Base-by-base conservation (phyloP, 2,888 invertebrate species). In the Phymatocera aterrima region DNA sequence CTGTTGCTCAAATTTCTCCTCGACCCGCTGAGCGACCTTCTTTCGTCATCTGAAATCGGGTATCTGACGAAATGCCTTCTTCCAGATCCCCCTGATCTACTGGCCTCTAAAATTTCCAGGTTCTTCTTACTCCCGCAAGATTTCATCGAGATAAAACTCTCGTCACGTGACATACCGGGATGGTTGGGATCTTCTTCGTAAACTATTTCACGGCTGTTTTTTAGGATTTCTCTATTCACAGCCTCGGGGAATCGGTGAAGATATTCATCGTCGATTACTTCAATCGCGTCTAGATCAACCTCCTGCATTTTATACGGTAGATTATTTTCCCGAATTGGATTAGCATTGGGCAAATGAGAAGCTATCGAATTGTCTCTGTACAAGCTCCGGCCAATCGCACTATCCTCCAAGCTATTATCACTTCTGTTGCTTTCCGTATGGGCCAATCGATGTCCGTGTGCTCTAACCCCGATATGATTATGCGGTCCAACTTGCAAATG, bases 171-270 rank as follows among this genome's bases (percentile, higher is more conserved):
- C 0, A 70, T 34, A 2, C 84, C 83, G 3, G 61, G 46, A 12
- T 83, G 83, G 2, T 81, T 48, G 40, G 77, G 51, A 75, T 84
- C 83, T 28, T 86, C 85, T 8, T 86, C 87, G 82, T 82, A 87
- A 8, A 87, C 80, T 43, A 88, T 87, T 70, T 88, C 87, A 0
- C 85, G 83, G 18, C 88, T 87, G 79, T 87, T 88, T 70, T 85
- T 86, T 18, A 88, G 40, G 28, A 88, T 87, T 37, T 88, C 87
- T 0, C 81, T 83, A 64, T 87, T 88, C 31, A 87, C 86, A 0
- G 87, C 83, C 40, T 88, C 88, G 3, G 88, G 87, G 5, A 87
- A 75, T 4, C 87, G 85, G 21, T 87, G 83, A 2, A 88, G 77
- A 8, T 88, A 87, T 0, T 79, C 65, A 1, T 87, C 87, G 18